Base-by-base conservation (phyloP, 2,797 vertebrate species). In the Atherinosoma microstoma region DNA sequence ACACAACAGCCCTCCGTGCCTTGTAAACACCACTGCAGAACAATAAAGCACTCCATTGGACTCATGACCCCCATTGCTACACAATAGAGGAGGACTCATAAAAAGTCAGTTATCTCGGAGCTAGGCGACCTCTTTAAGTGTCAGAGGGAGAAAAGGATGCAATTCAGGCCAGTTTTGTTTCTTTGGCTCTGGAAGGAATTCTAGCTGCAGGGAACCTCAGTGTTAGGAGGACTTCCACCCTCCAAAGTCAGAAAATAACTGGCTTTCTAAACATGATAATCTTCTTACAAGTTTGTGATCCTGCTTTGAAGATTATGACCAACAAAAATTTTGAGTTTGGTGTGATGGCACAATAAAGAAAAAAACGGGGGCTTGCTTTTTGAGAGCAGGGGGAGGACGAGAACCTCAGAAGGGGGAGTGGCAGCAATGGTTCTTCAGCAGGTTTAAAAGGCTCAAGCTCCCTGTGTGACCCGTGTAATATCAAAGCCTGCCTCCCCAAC, bases 41-140 rank as follows among this genome's bases (percentile, higher is more conserved):
- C 94, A 95, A 94, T 98, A 97, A 97, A 96, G 89, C 87, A 88
- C 95, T 97, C 94, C 93, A 93, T 83, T 84, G 93, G 91, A 93
- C 88, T 93, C 89, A 92, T 94, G 93, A 92, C 95, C 94, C 91
- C 87, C 29, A 92, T 92, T 85, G 93, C 84, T 90, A 89, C 90
- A 97, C 95, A 97, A 97, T 95, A 86, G 94, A 82, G 15, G 36
- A 81, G 79, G 91, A 91, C 94, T 93, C 93, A 96, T 96, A 97
- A 97, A 98, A 94, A 93, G 92, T 94, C 94, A 92, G 94, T 96
- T 97, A 95, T 94, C 93, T 95, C 83, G 81, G 87, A 91, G 92
- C 91, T 91, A 73, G 87, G 87, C 83, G 87, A 92, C 92, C 95
- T 95, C 93, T 96, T 93, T 94, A 95, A 92, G 89, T 90, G 84